These are phyloP conservation scores for Penaeus vannamei DNA, from an alignment of 1,140 invertebrate genomes.

Conservation along the genomic window DNA sequence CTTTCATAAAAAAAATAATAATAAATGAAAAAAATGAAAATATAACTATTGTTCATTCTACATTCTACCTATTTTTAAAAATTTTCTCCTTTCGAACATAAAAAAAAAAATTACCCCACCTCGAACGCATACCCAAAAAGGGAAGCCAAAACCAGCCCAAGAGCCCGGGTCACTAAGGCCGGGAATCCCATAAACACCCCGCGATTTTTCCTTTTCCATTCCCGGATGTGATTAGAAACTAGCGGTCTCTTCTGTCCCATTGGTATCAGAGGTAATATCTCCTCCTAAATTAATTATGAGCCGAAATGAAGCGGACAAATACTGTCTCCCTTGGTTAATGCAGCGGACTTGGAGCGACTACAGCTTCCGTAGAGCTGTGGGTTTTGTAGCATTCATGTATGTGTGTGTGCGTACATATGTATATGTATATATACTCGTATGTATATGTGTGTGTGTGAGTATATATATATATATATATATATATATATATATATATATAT, in stretches of 20 bases:
- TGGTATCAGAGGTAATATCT: slow-evolving; percentile 63
- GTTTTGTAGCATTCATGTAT: too few species aligned
- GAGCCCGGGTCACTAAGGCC: not conserved
- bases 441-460: not conserved
- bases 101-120: too few species aligned
- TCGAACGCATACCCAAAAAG: too few species aligned
- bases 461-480: too few species aligned
- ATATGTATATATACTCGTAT: not conserved
- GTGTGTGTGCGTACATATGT: too few species aligned
- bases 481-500: too few species aligned
- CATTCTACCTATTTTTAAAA: too few species aligned
- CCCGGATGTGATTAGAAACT: slow-evolving; percentile 52
- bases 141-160: not conserved
- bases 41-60: too few species aligned
- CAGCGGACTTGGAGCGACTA: not conserved
- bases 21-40: not conserved
- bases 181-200: slow-evolving; percentile 3
- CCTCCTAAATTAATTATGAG: slow-evolving; percentile 60
- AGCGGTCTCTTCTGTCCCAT: slow-evolving; percentile 24
- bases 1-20: not conserved
- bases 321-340: slow-evolving; percentile 34
- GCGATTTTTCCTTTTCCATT: slow-evolving; percentile 16
- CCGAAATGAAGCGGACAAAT: slow-evolving; percentile 54
- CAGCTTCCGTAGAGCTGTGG: too few species aligned
- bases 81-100: too few species aligned